Evolutionary conservation across 2,113 vertebrate species (phyloP).

Genomic region (Melanerpes aurifrons): DNA sequence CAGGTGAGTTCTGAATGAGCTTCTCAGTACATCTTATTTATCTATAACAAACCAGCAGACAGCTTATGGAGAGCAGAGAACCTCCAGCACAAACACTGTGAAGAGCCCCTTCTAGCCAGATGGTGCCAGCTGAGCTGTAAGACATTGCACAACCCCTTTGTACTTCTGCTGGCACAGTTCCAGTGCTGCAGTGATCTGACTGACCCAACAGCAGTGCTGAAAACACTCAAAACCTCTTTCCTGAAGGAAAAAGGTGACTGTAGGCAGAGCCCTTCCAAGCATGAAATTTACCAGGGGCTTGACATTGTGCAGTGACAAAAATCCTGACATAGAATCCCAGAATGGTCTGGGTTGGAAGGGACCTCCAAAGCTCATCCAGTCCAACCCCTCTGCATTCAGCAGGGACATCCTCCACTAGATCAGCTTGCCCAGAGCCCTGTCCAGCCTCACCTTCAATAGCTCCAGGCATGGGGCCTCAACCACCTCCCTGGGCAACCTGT

Average conservation of each 20-base stretch:
- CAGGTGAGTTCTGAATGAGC: background rate
- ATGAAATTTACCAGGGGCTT: background rate
- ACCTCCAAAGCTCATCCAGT: too few relatives aligned
- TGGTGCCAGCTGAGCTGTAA: background rate
- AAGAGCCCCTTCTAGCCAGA: background rate
- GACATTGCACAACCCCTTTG: background rate
- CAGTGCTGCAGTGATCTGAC: background rate
- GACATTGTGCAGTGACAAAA: too few relatives aligned
- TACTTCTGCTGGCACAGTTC: accelerated
- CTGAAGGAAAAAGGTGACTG: background rate
- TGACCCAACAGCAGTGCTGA: background rate
- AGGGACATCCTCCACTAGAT: too few relatives aligned
- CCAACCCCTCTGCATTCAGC: too few relatives aligned
- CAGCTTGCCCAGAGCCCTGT: too few relatives aligned
- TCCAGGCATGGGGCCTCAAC: too few relatives aligned
- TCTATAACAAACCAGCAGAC: background rate
- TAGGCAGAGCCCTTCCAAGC: background rate
- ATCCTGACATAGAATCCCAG: too few relatives aligned
- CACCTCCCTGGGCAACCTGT: too few relatives aligned
- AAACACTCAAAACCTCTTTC: background rate
- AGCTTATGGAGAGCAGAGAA: background rate
- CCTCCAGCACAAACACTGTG: background rate
- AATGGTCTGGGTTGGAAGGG: too few relatives aligned
- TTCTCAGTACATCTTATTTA: background rate
- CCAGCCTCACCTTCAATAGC: too few relatives aligned